A percentile compares a stretch with the other conserved stretches of the same genome.
Evolutionary conservation across 2,113 vertebrate species (phyloP).

Genomic region (Thinocorus orbignyianus): DNA sequence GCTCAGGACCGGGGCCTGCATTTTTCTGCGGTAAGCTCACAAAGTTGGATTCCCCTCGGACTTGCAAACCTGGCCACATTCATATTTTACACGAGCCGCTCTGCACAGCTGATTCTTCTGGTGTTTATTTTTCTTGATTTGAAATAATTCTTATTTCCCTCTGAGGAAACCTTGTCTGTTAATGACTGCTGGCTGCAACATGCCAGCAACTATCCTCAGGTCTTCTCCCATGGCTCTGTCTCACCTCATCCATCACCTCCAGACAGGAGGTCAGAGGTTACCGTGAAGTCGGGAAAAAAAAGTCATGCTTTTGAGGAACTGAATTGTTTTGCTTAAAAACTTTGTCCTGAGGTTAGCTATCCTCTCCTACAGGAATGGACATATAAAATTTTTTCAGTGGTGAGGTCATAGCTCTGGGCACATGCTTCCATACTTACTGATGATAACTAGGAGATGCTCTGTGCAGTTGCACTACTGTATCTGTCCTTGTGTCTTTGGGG

Average conservation of each 20-base stretch:
- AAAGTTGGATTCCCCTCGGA: constrained; percentile 10
- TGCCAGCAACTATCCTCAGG: background rate
- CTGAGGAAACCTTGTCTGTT: constrained; percentile 21
- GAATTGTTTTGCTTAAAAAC: constrained; percentile 3
- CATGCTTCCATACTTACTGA: background rate
- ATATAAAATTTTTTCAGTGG: background rate
- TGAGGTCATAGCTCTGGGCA: background rate
- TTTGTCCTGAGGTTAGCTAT: background rate
- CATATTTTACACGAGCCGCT: constrained; percentile 53
- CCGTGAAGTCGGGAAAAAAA: background rate
- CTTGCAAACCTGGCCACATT: constrained; percentile 57
- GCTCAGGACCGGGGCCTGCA: constrained; percentile 29
- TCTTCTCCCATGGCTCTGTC: constrained; percentile 42
- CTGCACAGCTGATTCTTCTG: constrained; percentile 18
- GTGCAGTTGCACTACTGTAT: background rate
- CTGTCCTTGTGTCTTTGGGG: background rate
- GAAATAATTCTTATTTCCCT: constrained; percentile 66
- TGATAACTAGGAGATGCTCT: background rate
- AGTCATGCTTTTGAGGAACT: background rate
- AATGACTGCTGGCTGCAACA: constrained; percentile 18
- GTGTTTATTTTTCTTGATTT: constrained; percentile 64
- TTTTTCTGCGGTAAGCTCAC: constrained; percentile 68
- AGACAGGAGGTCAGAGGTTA: constrained; percentile 15
- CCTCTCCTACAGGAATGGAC: background rate
- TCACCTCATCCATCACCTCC: constrained; percentile 20